A percentile compares a stretch with the other conserved stretches of the same genome.
Conservation (phyloP, 2,797 vertebrate species). For the Sebastolobus alascanus region DNA sequence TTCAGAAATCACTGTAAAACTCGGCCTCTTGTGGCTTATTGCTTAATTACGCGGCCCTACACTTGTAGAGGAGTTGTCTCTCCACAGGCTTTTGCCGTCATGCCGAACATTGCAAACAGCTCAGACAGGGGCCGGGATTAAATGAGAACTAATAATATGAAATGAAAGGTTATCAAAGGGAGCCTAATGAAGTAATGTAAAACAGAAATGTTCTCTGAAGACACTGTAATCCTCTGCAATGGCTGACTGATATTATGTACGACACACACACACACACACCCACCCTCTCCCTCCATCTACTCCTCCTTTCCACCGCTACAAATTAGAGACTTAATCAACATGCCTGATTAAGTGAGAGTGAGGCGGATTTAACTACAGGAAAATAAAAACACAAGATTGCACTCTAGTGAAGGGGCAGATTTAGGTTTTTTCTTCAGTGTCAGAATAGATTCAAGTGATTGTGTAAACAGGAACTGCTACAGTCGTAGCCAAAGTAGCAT, state of each 20-base stretch:
- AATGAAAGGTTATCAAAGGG: slow-evolving; percentile 77
- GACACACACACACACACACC: slow-evolving; percentile 9
- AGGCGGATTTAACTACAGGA: slow-evolving; percentile 38
- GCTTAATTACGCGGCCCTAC: slow-evolving; percentile 70
- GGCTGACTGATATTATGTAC: slow-evolving; percentile 60
- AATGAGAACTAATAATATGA: slow-evolving; percentile 73
- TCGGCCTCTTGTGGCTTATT: slow-evolving; percentile 60
- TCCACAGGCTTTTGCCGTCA: slow-evolving; percentile 56
- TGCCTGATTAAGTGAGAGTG: slow-evolving; percentile 61
- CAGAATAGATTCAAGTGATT: background rate
- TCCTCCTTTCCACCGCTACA: slow-evolving; percentile 39
- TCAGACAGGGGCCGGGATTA: slow-evolving; percentile 71
- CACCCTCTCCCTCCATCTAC: slow-evolving; percentile 6
- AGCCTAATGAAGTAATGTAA: slow-evolving; percentile 77
- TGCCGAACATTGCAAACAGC: slow-evolving; percentile 52
- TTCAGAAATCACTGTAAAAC: slow-evolving; percentile 52
- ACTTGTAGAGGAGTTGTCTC: slow-evolving; percentile 61
- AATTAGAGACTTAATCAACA: slow-evolving; percentile 62
- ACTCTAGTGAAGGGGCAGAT: slow-evolving; percentile 9
- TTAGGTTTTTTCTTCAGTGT: background rate
- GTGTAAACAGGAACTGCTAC: background rate
- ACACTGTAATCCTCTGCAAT: slow-evolving; percentile 69
- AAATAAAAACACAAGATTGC: slow-evolving; percentile 47
- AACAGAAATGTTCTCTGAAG: slow-evolving; percentile 72
- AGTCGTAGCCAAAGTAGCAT: background rate